Evolutionary conservation across 2,797 vertebrate species (phyloP).

Genomic region (Aythya fuligula): DNA sequence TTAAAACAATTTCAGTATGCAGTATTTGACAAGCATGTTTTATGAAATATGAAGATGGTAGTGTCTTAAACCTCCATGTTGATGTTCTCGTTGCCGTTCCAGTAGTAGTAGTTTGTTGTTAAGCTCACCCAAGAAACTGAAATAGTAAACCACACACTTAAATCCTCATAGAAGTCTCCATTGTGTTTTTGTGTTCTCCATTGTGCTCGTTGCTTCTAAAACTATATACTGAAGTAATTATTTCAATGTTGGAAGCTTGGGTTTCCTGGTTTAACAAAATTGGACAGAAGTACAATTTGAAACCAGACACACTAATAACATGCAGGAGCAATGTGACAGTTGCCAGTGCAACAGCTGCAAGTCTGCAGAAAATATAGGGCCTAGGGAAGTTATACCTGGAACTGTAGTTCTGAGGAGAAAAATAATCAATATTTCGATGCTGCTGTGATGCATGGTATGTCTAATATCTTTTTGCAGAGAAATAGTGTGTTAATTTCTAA

Average conservation of each 20-base stretch:
- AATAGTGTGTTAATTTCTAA: background rate
- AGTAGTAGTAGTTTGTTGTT: background rate
- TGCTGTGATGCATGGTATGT: background rate
- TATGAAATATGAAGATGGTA: background rate
- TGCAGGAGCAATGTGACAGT: background rate
- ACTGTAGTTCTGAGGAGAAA: background rate
- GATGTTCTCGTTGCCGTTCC: background rate
- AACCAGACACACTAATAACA: background rate
- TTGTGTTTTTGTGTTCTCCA: background rate
- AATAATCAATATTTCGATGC: background rate
- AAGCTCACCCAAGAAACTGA: background rate
- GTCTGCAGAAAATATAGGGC: background rate
- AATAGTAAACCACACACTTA: background rate
- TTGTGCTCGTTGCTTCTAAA: background rate
- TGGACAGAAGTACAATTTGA: background rate
- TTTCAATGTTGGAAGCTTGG: background rate
- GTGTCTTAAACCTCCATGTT: background rate
- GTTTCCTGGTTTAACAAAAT: conserved; percentile 28
- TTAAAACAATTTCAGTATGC: background rate
- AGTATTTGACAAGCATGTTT: background rate
- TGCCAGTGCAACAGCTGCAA: background rate
- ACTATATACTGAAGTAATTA: background rate
- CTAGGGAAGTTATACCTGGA: background rate
- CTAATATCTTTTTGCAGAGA: background rate
- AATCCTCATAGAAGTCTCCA: background rate